These are phyloP conservation scores for Coendou prehensilis DNA, from an alignment of 2,797 vertebrate genomes.

Conservation along the genomic window DNA sequence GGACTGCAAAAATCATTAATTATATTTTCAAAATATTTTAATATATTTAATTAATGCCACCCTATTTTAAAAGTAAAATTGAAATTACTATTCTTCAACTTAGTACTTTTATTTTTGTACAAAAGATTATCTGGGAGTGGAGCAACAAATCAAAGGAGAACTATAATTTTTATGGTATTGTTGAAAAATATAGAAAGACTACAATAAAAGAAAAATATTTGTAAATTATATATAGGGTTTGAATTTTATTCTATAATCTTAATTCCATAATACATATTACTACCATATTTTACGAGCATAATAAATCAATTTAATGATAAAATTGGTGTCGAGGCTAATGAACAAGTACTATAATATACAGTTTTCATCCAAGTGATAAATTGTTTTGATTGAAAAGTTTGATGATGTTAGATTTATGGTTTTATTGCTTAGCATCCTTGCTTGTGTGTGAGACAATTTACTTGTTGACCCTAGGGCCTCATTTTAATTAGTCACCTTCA, in stretches of 20 bases:
- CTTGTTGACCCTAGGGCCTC: not conserved
- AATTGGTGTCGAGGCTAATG: not conserved
- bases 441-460: not conserved
- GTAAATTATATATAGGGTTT: not conserved
- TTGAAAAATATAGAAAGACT: conserved; percentile 40
- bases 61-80: conserved; percentile 54
- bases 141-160: not conserved
- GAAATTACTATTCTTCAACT: not conserved
- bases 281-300: not conserved
- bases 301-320: conserved; percentile 7
- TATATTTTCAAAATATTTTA: not conserved
- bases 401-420: not conserved
- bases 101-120: not conserved
- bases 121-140: not conserved
- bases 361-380: conserved; percentile 25
- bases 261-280: conserved; percentile 14
- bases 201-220: not conserved
- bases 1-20: conserved; percentile 21
- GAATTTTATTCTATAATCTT: conserved; percentile 26
- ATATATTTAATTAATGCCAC: not conserved
- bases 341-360: conserved; percentile 15
- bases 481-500: not conserved
- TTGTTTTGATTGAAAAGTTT: not conserved
- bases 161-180: conserved; percentile 20
- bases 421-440: not conserved